These are phyloP conservation scores for Tetragonisca angustula DNA, from an alignment of 2,888 invertebrate genomes.

Conservation along the genomic window DNA sequence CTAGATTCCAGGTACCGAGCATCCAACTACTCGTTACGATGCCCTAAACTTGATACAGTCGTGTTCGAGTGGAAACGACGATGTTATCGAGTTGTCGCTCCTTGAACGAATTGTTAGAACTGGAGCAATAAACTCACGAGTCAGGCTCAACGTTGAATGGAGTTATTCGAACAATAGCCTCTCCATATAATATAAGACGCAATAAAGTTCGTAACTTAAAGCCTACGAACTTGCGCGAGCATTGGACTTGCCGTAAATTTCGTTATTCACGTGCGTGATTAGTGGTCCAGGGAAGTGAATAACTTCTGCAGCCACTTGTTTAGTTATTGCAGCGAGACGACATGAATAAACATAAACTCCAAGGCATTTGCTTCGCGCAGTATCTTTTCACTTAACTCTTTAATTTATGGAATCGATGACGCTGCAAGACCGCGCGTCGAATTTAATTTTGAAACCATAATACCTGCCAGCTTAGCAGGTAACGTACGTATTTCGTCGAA, in stretches of 20 bases:
- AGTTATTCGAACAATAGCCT: neutral
- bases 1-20: constrained; percentile 31
- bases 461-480: neutral
- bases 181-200: neutral
- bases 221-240: neutral
- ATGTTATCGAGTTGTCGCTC: constrained; percentile 10
- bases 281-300: neutral
- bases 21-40: constrained; percentile 30
- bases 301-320: neutral
- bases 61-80: neutral
- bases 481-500: neutral
- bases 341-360: neutral
- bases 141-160: constrained; percentile 1
- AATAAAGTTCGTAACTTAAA: neutral
- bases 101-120: neutral
- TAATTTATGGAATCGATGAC: neutral
- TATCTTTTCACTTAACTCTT: neutral
- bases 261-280: neutral
- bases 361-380: neutral
- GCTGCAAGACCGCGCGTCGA: neutral
- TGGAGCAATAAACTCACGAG: neutral
- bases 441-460: neutral
- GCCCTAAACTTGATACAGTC: neutral
- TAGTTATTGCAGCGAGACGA: neutral
- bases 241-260: neutral